Evolutionary conservation across 1,140 invertebrate genomes (phyloP), one percentile per base, ranked within the genome.

Genomic region (Condylostylus longicornis): DNA sequence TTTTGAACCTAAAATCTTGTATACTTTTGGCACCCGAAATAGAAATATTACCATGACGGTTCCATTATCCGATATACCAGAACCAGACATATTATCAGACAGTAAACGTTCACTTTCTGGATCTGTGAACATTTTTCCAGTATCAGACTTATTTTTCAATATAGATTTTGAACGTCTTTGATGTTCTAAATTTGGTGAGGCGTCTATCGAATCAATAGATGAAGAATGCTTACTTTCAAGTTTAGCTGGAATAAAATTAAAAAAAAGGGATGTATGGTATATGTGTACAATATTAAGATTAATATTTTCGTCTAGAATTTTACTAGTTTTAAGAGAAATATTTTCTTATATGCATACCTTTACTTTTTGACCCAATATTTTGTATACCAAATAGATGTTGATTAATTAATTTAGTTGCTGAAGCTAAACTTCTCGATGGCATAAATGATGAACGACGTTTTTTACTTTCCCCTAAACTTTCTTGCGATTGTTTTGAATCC

Each of bases 71-170:
- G 60, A 69, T 19, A 60, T 53, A 32, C 56, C 63, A 13, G 61
- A 58, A 18, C 62, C 59, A 20, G 70, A 70, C 38, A 65, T 58
- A 42, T 67, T 71, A 50, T 80, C 77, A 8, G 73, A 67, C 41
- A 83, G 75, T 21, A 85, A 66, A 44, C 81, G 74, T 59, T 84
- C 80, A 38, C 76, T 82, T 59, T 85, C 82, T 18, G 79, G 79
- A 55, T 78, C 70, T 33, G 63, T 58, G 45, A 59, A 57, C 34
- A 55, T 46, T 41, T 54, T 42, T 37, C 53, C 49, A 45, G 58
- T 67, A 48, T 81, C 78, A 25, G 77, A 75, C 57, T 69, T 69
- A 47, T 78, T 77, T 65, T 82, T 84, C 46, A 85, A 60, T 51
- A 84, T 83, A 40, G 79, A 83, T 60, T 81, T 83, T 32, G 74